These are phyloP conservation scores for Mixornis gularis DNA, from an alignment of 2,113 vertebrate genomes.

Conservation along the genomic window DNA sequence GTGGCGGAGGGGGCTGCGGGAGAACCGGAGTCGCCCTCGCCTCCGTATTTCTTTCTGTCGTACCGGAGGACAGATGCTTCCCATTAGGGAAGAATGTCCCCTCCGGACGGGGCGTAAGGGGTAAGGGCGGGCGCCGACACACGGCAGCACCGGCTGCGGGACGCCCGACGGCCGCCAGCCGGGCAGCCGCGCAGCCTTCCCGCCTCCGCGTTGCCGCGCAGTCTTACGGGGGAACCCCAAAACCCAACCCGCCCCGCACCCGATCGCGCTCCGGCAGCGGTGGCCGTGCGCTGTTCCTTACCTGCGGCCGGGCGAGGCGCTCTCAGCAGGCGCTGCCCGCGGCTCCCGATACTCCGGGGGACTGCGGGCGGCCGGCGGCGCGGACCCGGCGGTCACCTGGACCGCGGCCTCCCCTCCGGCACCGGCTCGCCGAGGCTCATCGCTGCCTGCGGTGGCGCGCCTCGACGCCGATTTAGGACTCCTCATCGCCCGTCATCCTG, in stretches of 20 bases:
- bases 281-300: neutral
- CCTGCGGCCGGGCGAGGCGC: constrained; percentile 4
- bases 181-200: neutral
- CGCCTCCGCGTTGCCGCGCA: too few species aligned
- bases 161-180: neutral
- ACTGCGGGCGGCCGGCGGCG: neutral
- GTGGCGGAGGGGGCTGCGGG: neutral
- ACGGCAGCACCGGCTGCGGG: neutral
- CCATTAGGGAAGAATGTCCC: neutral
- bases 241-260: too few species aligned
- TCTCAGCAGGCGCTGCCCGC: neutral
- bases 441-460: neutral
- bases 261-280: neutral
- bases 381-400: neutral
- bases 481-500: neutral
- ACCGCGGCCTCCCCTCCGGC: neutral
- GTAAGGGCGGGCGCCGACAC: neutral
- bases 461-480: neutral
- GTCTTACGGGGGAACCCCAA: neutral
- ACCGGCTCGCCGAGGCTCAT: neutral
- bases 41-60: neutral
- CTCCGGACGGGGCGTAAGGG: neutral
- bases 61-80: constrained; percentile 9
- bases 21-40: too few species aligned
- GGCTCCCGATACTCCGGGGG: neutral